Evolutionary conservation across 2,888 invertebrate species (phyloP).

Genomic region (Rhagophthalmus giganteus): DNA sequence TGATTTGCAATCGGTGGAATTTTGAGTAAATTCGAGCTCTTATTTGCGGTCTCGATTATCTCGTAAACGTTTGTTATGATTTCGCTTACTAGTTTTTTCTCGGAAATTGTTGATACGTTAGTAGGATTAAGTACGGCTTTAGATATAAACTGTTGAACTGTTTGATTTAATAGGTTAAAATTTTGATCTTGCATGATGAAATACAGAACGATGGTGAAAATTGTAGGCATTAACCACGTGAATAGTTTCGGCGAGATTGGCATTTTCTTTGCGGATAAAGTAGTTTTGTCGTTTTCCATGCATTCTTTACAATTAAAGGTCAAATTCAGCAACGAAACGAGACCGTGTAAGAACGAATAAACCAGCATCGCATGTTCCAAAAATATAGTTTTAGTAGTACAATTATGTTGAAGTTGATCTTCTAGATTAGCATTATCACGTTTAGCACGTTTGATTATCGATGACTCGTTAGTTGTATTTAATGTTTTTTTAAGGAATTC

Average conservation of each 20-base stretch:
- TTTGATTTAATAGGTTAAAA: background rate
- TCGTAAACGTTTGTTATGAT: conserved; percentile 45
- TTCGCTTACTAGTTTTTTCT: conserved; percentile 42
- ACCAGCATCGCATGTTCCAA: conserved; percentile 45
- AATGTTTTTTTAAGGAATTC: no score
- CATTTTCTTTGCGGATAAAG: background rate
- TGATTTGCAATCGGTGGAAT: no score
- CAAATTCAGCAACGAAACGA: conserved; percentile 42
- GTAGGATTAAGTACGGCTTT: conserved; percentile 40
- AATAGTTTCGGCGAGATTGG: background rate
- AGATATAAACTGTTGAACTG: conserved; percentile 29
- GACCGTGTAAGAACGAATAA: conserved; percentile 47
- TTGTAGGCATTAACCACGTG: conserved; percentile 38
- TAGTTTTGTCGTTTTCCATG: background rate
- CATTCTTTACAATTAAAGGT: conserved; percentile 39
- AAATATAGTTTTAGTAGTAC: conserved; percentile 35
- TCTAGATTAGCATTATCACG: background rate
- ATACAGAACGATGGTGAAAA: conserved; percentile 37
- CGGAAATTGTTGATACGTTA: conserved; percentile 36
- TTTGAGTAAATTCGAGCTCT: conserved; percentile 1
- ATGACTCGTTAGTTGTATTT: no score
- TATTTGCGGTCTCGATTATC: conserved; percentile 39
- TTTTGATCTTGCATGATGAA: conserved; percentile 30
- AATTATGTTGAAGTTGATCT: conserved; percentile 1
- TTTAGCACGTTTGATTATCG: no score